Conservation (phyloP, 2,113 vertebrate genomes). For the Periophthalmodon schlosseri region DNA sequence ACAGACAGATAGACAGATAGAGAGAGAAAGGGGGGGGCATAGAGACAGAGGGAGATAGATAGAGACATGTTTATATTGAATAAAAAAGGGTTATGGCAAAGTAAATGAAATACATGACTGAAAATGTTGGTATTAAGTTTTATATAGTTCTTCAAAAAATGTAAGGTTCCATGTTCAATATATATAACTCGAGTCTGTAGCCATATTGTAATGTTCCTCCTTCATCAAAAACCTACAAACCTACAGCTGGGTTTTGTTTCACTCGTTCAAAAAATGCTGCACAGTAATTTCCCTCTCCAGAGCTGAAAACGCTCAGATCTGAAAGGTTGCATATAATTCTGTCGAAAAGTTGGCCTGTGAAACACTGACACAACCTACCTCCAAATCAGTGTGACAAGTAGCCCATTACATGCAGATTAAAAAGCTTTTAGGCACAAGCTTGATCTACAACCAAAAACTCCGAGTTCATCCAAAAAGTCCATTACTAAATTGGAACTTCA, state of each 20-base stretch:
- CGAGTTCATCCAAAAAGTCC: background rate
- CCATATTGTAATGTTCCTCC: background rate
- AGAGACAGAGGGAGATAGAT: too few relatives aligned
- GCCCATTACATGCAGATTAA: constrained; percentile 8
- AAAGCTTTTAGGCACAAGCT: background rate
- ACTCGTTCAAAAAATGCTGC: background rate
- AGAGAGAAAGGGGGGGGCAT: too few relatives aligned
- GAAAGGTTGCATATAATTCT: background rate
- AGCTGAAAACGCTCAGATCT: background rate
- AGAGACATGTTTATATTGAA: too few relatives aligned
- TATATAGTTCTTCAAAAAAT: too few relatives aligned
- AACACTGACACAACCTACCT: background rate
- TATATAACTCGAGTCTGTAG: background rate
- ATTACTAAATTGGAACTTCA: background rate
- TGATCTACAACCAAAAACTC: background rate
- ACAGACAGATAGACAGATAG: too few relatives aligned
- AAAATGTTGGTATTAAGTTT: too few relatives aligned
- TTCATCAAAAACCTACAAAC: background rate
- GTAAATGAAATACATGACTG: background rate
- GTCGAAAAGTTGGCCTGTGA: too few relatives aligned
- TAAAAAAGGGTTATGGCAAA: background rate
- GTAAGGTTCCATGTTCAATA: too few relatives aligned
- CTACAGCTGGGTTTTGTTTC: background rate
- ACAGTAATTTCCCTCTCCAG: background rate
- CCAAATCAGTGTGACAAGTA: background rate